phyloP scores from a whole-genome alignment of 2,113 vertebrate species.

The Protobothrops mucrosquamatus region DNA sequence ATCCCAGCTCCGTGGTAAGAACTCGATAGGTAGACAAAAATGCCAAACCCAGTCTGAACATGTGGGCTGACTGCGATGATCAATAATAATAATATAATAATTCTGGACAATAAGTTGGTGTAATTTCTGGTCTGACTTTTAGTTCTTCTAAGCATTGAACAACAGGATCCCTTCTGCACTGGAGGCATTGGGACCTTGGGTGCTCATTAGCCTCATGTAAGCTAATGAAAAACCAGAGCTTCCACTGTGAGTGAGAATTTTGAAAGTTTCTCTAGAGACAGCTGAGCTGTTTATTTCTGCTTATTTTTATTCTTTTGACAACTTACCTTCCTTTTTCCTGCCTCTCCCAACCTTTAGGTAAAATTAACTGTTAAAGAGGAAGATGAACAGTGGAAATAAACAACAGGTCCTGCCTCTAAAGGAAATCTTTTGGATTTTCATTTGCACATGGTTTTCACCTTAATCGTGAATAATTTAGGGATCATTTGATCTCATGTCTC shows the following conservation, averaged over 20 bases:
- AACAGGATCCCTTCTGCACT: neutral
- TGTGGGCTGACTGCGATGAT: no score
- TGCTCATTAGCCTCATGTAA: neutral
- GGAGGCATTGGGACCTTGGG: neutral
- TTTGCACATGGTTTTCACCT: neutral
- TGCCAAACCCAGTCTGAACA: no score
- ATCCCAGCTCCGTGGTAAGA: no score
- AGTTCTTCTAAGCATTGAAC: neutral
- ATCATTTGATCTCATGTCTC: neutral
- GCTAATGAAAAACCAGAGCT: neutral
- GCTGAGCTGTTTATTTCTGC: neutral
- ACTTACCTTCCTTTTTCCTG: neutral
- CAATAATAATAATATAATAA: no score
- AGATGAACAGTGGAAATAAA: neutral
- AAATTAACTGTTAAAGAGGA: constrained; percentile 5
- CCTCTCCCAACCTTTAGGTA: neutral
- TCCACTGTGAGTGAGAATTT: neutral
- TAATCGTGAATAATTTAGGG: neutral
- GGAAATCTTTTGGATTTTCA: neutral
- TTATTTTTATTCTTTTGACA: neutral
- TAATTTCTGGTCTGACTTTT: neutral
- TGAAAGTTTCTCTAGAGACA: neutral
- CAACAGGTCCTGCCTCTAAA: neutral
- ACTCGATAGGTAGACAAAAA: no score
- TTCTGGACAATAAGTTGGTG: neutral